phyloP scores from a whole-genome alignment of 2,888 invertebrate genomes.

The Pyrgus malvae region DNA sequence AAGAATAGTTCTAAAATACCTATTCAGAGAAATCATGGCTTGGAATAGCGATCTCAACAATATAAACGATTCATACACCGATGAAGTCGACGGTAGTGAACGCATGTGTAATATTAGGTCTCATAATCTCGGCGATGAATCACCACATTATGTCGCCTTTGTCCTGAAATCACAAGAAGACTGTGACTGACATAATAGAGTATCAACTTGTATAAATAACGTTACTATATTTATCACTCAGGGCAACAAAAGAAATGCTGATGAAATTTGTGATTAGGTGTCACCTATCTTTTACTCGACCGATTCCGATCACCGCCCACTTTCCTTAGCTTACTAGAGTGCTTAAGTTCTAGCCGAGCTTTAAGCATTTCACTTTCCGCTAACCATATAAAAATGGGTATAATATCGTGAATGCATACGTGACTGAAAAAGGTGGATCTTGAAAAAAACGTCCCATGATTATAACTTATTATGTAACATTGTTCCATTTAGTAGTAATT shows the following conservation, averaged over 20 bases:
- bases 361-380: too few species aligned
- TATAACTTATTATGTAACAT: too few species aligned
- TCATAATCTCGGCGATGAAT: slow-evolving; percentile 66
- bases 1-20: slow-evolving; percentile 42
- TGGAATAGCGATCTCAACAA: slow-evolving; percentile 45
- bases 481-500: background rate
- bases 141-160: slow-evolving; percentile 53
- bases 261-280: too few species aligned
- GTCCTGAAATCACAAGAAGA: slow-evolving; percentile 30
- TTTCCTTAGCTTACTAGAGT: too few species aligned
- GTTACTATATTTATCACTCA: background rate
- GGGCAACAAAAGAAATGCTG: too few species aligned
- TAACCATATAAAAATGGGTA: too few species aligned
- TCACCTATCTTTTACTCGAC: too few species aligned
- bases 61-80: background rate
- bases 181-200: background rate
- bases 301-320: too few species aligned
- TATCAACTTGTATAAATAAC: background rate
- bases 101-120: slow-evolving; percentile 48
- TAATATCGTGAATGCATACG: too few species aligned
- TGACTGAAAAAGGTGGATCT: too few species aligned
- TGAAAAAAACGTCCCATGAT: too few species aligned
- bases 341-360: too few species aligned
- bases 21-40: slow-evolving; percentile 45
- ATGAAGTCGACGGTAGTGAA: background rate